These are phyloP conservation scores for Nanorana parkeri DNA, from an alignment of 2,113 vertebrate genomes.

Conservation along the genomic window DNA sequence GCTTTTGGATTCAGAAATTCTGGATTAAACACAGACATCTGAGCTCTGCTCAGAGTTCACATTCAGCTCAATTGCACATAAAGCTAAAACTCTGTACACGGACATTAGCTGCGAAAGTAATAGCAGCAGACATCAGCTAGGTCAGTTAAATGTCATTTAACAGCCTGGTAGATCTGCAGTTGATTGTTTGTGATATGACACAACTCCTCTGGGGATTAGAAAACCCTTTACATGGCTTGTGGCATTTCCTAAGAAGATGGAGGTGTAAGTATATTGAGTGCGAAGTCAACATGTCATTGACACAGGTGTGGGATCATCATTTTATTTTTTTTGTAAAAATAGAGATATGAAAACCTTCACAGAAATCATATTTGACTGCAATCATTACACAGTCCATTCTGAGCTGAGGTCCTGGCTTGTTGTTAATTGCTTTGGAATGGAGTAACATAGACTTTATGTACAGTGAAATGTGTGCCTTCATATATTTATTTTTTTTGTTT, in stretches of 20 bases:
- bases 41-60: not conserved
- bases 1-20: too few species aligned
- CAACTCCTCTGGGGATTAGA: constrained; percentile 37
- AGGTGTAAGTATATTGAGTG: constrained; percentile 47
- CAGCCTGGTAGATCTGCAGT: constrained; percentile 41
- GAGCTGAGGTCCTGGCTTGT: not conserved
- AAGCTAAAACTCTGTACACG: not conserved
- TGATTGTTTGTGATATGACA: constrained; percentile 52
- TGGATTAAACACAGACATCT: not conserved
- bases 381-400: not conserved
- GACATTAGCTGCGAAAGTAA: constrained; percentile 18
- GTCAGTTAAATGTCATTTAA: constrained; percentile 49
- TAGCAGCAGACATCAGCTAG: constrained; percentile 19
- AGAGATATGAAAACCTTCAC: constrained; percentile 17
- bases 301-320: constrained; percentile 20
- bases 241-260: constrained; percentile 47
- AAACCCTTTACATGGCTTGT: constrained; percentile 24
- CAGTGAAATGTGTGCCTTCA: too few species aligned
- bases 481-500: too few species aligned
- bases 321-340: constrained; percentile 8
- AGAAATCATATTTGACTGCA: constrained; percentile 1
- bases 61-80: not conserved
- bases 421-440: constrained; percentile 4
- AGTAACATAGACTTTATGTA: not conserved
- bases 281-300: constrained; percentile 45